Evolutionary conservation across 1,140 invertebrate species (phyloP), one percentile per base, ranked within the genome.

Genomic region (Cylas formicarius): DNA sequence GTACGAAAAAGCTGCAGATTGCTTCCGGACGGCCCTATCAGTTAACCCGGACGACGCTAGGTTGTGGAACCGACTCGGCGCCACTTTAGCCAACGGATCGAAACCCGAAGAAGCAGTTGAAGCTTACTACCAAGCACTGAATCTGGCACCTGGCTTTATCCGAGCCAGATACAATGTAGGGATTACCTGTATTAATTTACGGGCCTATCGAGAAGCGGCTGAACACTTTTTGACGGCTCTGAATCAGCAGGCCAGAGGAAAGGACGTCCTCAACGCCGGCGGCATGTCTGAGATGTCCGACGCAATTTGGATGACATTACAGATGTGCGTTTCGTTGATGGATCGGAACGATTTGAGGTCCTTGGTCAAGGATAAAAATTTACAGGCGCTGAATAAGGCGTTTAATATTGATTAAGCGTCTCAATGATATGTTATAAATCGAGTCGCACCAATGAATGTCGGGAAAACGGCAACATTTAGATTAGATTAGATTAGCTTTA

Each of bases 151-250:
- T 3, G 94, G 95, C 10, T 98, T 95, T 65, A 95, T 98, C 48
- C 76, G 96, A 36, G 92, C 94, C 13, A 76, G 96, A 52, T 98
- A 96, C 61, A 99, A 99, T 72, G 82, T 99, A 37, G 96, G 94
- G 6, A 96, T 99, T 33, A 90, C 90, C 39, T 99, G 95, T 64
- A 89, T 97, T 62, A 96, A 97, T 72, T 75, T 98, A n/a, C 82
- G 84, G 56, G 88, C 89, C 17, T 86, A 97, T 60, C 87, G 83
- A 59, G 87, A 98, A 75, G 94, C 95, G 7, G 88, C 86, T 22
- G 93, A 97, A 68, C 95, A 99, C 69, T 85, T 98, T 53, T 61
- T 99, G 16, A 82, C 82, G 10, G 93, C 94, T 0, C 71, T 99
- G 6, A 94, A 94, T 70, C 84, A 94, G 66, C 94, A 98, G 71